These are phyloP conservation scores for Rhegmatorhina hoffmannsi DNA, from an alignment of 2,113 vertebrate species.

Conservation along the genomic window DNA sequence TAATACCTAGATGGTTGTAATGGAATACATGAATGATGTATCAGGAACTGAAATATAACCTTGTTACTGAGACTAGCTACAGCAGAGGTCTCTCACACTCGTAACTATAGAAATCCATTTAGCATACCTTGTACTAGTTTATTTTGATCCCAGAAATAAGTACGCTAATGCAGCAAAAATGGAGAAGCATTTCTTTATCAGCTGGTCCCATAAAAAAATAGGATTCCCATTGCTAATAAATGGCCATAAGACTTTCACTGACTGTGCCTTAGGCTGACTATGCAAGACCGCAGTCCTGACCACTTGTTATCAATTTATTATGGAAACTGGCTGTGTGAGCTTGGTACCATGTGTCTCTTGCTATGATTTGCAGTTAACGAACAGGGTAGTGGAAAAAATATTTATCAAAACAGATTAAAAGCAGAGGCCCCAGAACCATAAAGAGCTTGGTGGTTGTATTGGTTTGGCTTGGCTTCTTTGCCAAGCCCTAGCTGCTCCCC, in stretches of 20 bases:
- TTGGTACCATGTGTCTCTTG: accelerated
- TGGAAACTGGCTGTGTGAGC: background rate
- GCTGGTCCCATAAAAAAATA: background rate
- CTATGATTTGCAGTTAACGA: background rate
- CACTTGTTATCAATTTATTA: background rate
- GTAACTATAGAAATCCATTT: background rate
- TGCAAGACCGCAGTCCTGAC: background rate
- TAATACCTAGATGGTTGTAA: background rate
- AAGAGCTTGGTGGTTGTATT: background rate
- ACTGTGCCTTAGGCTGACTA: background rate
- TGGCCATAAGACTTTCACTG: background rate
- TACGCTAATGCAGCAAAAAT: background rate
- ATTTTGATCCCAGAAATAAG: background rate
- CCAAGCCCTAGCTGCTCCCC: too few relatives aligned
- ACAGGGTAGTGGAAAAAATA: accelerated
- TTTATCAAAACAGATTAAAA: background rate
- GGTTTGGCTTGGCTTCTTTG: too few relatives aligned
- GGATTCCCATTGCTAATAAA: background rate
- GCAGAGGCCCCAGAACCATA: background rate
- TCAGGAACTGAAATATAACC: background rate
- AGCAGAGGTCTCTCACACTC: background rate
- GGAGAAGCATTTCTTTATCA: background rate
- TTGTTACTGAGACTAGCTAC: background rate
- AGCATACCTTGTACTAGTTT: background rate
- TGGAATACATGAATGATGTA: background rate